These are phyloP conservation scores for Stratiomys singularior DNA, from an alignment of 2,888 invertebrate species.

Conservation along the genomic window DNA sequence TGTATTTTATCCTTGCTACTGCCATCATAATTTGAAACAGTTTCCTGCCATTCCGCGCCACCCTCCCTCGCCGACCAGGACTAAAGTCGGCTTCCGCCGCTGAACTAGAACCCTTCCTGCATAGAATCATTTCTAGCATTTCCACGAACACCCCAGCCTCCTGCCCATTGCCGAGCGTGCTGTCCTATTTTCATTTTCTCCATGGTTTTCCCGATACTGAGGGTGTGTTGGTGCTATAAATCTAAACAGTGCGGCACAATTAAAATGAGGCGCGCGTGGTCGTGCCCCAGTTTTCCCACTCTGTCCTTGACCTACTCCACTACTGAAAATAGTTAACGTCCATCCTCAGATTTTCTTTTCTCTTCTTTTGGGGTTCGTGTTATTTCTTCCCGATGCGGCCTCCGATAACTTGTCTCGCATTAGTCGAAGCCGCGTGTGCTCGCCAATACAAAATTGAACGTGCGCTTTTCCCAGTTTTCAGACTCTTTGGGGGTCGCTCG, in stretches of 20 bases:
- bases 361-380: slow-evolving; percentile 8
- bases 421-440: too few species aligned
- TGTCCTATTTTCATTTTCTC: slow-evolving; percentile 37
- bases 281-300: slow-evolving; percentile 62
- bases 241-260: slow-evolving; percentile 50
- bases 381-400: neutral
- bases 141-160: neutral
- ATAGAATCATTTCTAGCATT: neutral
- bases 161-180: slow-evolving; percentile 1
- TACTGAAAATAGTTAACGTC: slow-evolving; percentile 52
- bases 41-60: neutral
- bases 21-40: neutral
- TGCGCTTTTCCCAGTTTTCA: neutral
- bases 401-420: too few species aligned
- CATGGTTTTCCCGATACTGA: slow-evolving; percentile 47
- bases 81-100: neutral
- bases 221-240: slow-evolving; percentile 51
- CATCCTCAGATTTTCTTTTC: slow-evolving; percentile 24
- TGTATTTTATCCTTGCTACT: neutral
- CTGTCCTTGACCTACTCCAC: slow-evolving; percentile 67
- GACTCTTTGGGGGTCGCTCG: neutral
- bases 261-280: slow-evolving; percentile 51
- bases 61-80: too few species aligned
- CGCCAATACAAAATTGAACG: too few species aligned
- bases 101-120: slow-evolving; percentile 1